These are phyloP conservation scores for Mythimna loreyi DNA, from an alignment of 2,888 invertebrate species.

Conservation along the genomic window DNA sequence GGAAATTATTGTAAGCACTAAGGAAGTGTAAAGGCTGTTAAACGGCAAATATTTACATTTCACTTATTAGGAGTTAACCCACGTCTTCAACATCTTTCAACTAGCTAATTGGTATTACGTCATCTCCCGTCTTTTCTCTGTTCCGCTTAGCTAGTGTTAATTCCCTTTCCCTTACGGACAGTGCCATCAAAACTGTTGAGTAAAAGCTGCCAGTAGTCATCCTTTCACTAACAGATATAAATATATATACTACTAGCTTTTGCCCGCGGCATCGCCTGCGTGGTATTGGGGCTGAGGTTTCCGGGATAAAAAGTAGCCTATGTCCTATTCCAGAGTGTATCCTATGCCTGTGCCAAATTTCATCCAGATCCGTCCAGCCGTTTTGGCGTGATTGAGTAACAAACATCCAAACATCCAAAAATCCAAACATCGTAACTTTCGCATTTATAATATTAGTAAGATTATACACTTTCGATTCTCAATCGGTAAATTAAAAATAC, in stretches of 20 bases:
- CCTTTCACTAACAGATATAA: conserved; percentile 58
- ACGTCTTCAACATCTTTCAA: conserved; percentile 24
- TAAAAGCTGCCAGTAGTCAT: conserved; percentile 47
- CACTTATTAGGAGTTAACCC: conserved; percentile 21
- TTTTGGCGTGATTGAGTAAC: too few relatives aligned
- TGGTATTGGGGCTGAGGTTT: too few relatives aligned
- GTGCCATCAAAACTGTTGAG: conserved; percentile 40
- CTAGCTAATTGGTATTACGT: conserved; percentile 32
- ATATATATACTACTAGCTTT: too few relatives aligned
- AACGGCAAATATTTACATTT: conserved; percentile 25
- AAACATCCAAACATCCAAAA: too few relatives aligned
- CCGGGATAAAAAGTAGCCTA: too few relatives aligned
- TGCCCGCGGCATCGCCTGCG: too few relatives aligned
- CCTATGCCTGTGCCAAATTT: too few relatives aligned
- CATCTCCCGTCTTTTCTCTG: conserved; percentile 58
- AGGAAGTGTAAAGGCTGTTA: conserved; percentile 9
- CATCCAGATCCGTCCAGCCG: too few relatives aligned
- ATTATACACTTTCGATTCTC: conserved; percentile 56
- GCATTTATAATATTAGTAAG: too few relatives aligned
- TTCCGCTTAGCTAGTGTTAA: conserved; percentile 59
- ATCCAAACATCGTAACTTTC: too few relatives aligned
- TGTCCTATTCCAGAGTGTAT: too few relatives aligned
- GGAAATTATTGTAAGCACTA: conserved; percentile 4
- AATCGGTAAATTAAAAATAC: conserved; percentile 47
- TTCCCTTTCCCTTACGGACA: conserved; percentile 71